Conservation (phyloP, 2,797 vertebrate genomes). For the Merluccius polli region DNA sequence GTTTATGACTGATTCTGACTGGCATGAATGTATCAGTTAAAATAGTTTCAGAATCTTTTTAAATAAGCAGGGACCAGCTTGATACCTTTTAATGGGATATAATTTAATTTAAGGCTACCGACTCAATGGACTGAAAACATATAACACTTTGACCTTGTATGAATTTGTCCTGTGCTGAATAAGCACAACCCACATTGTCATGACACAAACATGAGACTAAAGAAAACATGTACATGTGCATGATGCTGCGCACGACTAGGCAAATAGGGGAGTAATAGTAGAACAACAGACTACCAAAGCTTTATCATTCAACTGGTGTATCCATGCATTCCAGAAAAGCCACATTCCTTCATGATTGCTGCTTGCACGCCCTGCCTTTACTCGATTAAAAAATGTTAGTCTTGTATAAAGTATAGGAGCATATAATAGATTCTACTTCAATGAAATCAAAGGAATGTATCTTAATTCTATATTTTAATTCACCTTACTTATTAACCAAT, state of each 20-base stretch:
- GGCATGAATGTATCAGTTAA: not conserved
- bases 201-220: not conserved
- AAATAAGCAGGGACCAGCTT: not conserved
- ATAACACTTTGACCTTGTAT: not conserved
- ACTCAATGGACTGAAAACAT: not conserved
- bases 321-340: conserved; percentile 37
- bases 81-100: not conserved
- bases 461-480: conserved; percentile 61
- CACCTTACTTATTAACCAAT: conserved; percentile 38
- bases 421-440: conserved; percentile 34
- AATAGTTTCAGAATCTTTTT: not conserved
- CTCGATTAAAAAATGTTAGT: conserved; percentile 47
- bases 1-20: not conserved
- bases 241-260: not conserved
- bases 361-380: conserved; percentile 72
- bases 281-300: conserved; percentile 9
- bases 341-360: conserved; percentile 56
- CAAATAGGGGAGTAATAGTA: not conserved
- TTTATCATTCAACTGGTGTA: conserved; percentile 2
- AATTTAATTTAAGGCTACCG: not conserved
- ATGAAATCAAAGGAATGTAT: conserved; percentile 64
- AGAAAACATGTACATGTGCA: not conserved
- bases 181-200: not conserved
- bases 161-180: not conserved
- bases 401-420: conserved; percentile 43